These are phyloP conservation scores for Drosophila suboccidentalis DNA, from an alignment of 2,888 invertebrate genomes.

Conservation along the genomic window DNA sequence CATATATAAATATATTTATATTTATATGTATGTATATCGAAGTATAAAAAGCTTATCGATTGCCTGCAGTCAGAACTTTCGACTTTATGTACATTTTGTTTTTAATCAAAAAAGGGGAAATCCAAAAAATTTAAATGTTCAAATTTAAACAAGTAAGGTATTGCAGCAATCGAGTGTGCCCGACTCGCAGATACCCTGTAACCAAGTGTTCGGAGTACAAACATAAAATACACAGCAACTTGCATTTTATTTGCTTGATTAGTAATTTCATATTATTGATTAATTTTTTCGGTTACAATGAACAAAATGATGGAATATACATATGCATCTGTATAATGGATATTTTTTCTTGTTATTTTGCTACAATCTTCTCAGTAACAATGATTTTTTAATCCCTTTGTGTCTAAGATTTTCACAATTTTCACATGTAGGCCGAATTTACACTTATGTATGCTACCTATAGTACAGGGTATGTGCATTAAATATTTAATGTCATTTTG, in stretches of 20 bases:
- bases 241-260: background rate
- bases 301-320: too few relatives aligned
- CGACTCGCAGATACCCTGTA: constrained; percentile 2
- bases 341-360: background rate
- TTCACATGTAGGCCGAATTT: too few relatives aligned
- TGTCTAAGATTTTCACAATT: too few relatives aligned
- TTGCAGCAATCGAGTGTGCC: background rate
- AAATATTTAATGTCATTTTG: constrained; percentile 11
- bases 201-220: background rate
- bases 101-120: constrained; percentile 5
- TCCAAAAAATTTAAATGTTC: background rate
- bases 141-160: background rate
- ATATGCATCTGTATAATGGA: too few relatives aligned
- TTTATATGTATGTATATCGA: constrained; percentile 20
- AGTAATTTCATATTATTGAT: background rate
- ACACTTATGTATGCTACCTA: background rate
- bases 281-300: too few relatives aligned
- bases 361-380: background rate
- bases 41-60: constrained; percentile 53
- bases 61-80: constrained; percentile 28
- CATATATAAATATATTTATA: constrained; percentile 18
- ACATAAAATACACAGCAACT: background rate
- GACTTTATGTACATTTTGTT: constrained; percentile 40
- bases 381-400: too few relatives aligned
- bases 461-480: constrained; percentile 7